These are phyloP conservation scores for Coenobita brevimanus DNA, from an alignment of 1,140 invertebrate species.

Conservation along the genomic window DNA sequence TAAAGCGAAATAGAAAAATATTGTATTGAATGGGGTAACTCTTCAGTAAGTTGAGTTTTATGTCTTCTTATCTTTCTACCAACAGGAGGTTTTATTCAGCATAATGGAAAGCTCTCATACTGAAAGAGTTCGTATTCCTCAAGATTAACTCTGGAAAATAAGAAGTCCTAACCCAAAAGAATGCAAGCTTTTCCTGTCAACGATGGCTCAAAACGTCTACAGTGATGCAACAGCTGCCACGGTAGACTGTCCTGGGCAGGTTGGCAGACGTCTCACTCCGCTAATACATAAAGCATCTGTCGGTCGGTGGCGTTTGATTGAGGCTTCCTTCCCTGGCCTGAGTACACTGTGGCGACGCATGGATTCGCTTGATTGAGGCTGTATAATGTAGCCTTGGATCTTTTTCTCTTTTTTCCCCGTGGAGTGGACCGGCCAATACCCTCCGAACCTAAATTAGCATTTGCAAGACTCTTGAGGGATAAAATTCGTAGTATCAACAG, in stretches of 20 bases:
- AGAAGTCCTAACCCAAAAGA: too few species aligned
- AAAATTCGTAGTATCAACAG: constrained; percentile 60
- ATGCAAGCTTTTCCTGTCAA: too few species aligned
- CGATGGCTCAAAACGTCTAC: too few species aligned
- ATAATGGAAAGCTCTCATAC: too few species aligned
- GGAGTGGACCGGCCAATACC: constrained; percentile 49
- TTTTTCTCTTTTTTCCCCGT: constrained; percentile 41
- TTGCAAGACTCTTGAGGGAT: constrained; percentile 47
- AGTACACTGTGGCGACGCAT: constrained; percentile 42
- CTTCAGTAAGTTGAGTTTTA: too few species aligned
- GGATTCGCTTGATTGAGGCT: constrained; percentile 49
- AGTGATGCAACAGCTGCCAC: too few species aligned
- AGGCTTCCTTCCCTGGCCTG: constrained; percentile 36
- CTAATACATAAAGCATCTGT: constrained; percentile 36
- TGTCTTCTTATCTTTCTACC: too few species aligned
- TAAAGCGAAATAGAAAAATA: too few species aligned
- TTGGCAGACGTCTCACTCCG: constrained; percentile 3
- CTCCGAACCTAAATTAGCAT: constrained; percentile 51
- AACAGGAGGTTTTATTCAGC: too few species aligned
- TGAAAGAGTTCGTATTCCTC: too few species aligned
- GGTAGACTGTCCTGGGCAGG: not conserved
- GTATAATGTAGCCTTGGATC: constrained; percentile 54
- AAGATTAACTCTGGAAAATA: too few species aligned
- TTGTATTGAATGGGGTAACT: too few species aligned
- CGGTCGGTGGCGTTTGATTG: constrained; percentile 37